Evolutionary conservation across 2,888 invertebrate genomes (phyloP), one percentile per base, ranked within the genome.

Genomic region (Lasioglossum leucozonium): DNA sequence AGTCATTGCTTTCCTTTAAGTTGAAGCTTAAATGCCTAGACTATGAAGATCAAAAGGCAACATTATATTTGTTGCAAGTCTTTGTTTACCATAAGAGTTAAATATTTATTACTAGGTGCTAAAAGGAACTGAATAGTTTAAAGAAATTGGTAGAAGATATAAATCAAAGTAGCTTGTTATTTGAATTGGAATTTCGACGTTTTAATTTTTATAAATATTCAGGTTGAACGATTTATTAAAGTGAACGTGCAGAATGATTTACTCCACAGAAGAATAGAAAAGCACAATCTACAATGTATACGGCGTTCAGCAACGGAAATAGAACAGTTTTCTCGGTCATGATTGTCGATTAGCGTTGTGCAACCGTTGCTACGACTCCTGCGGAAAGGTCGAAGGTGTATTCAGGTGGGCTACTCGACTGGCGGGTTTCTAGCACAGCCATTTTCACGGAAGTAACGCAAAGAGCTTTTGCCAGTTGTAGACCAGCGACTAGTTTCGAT

Each of bases 331-430:
- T 73, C 82, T 74, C 74, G 77, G 74, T 67, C 85, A 79, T 47
- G 82, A 37, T 51, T 79, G 75, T 51, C 76, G 85, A 85, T 85
- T 77, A 74, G 44, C 72, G 77, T 86, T 86, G 82, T 58, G 86
- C 85, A 86, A 85, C 44, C 77, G 71, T 55, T 67, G 58, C 47
- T 72, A 74, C 72, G 77, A 65, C 71, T 74, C 72, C 47, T 18
- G 65, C 37, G 47, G 80, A 87, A 88, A 88, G 88, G 88, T 88
- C 79, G 72, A 86, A 87, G 88, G 88, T 87, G 58, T 67, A 37
- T 75, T n/a, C 69, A 74, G 76, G 75, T 80, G 58, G 72, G 71
- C 72, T 42, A 76, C 79, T 84, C 74, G 79, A 80, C 71, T 26
- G 62, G 73, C 72, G 67, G 67, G 80, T 74, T 85, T 85, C 85